Evolutionary conservation across 1,140 invertebrate species (phyloP), one percentile per base, ranked within the genome.

Genomic region (Drosophila nasuta): DNA sequence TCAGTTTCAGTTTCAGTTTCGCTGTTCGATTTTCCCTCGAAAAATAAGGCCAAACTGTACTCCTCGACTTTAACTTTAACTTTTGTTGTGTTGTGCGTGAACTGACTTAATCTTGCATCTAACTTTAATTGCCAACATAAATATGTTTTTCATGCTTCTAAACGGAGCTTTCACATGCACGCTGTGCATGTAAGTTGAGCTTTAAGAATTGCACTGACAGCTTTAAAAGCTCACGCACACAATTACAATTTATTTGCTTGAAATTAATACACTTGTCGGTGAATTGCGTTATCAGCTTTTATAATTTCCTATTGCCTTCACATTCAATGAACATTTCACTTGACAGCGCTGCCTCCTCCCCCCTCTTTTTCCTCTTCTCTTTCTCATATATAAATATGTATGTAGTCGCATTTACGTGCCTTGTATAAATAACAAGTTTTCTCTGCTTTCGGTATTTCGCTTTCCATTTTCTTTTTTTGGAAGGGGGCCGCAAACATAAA

Each of bases 341-440:
- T 86, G 76, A 81, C 82, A 85, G 62, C 46, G 20, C 30, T 56
- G 62, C 20, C 30, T 52, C n/a, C 20, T 33, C 38, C 10, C 10
- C 38, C 41, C 58, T 43, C 35, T 11, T 10, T 38, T 10, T 8
- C 33, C 33, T 7, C 33, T 33, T 5, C 33, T 33, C 7, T 0
- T 33, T 33, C 33, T 25, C 57, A 67, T 7, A 54, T 20, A 41
- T 20, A 49, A 20, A 7, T 33, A 20, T 17, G 48, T 56, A 52
- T 20, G 17, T 58, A 41, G 43, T 52, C 41, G 20, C 60, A 54
- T 41, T 51, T 89, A 85, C 85, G 85, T 89, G 85, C 69, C 65
- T 76, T 82, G 85, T 80, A 80, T 89, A 85, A 89, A 85, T 89
- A 85, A 89, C 48, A 88, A 85, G 51, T 68, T 74, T 25, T 66